Base-by-base conservation (phyloP, 2,888 invertebrate genomes). In the Lasiommata megera region DNA sequence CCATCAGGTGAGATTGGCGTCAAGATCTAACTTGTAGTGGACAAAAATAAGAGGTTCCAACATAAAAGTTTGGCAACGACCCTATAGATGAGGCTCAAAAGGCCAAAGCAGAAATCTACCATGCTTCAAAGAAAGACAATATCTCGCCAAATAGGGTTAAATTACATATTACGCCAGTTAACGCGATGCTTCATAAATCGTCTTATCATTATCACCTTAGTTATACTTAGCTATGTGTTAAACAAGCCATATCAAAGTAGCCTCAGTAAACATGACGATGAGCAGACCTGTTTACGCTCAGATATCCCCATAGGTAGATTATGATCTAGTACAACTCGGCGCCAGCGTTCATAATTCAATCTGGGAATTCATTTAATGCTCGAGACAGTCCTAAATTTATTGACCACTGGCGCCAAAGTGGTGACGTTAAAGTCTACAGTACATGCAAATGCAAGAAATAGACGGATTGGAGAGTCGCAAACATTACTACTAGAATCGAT, bases 331-430 rank as follows among this genome's bases (percentile, higher is more conserved):
- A 77, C 78, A 77, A 72, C 69, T 71, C 72, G 80, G 78, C 84
- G 82, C 82, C 82, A 75, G 76, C 76, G 73, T 76, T 79, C 84
- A 84, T 87, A 86, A 84, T 79, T 86, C 84, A 84, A 82, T 84
- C 79, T 70, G 80, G 77, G 80, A 84, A 85, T 88, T 88, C 82
- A 85, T 84, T 83, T 84, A 80, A 85, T 83, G 77, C 79, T 74
- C 76, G 80, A 83, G 84, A 84, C 88, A 84, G 82, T 81, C 86
- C 84, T 84, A 85, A 87, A 88, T 89, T 88, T 88, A 89, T 89
- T 82, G 80, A 80, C 80, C 74, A 80, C 79, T 77, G 89, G 88
- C 88, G 89, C 88, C 88, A 80, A 76, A 72, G 73, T 63, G 77
- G 76, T 82, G 86, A 82, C 80, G 79, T 78, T 76, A 77, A 71